phyloP scores from a whole-genome alignment of 2,797 vertebrate species.

The Hemitrygon akajei region DNA sequence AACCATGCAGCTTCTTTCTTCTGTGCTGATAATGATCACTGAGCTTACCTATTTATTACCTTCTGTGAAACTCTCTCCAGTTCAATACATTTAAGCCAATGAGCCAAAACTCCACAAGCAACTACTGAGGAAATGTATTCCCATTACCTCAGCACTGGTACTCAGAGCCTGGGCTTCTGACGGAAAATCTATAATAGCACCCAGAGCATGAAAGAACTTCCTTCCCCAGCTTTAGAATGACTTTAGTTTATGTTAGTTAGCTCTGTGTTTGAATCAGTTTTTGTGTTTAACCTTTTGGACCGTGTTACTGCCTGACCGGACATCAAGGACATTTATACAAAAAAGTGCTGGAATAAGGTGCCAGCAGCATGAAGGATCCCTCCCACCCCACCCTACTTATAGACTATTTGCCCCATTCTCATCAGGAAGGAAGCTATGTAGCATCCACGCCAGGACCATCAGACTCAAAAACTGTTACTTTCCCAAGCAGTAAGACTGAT shows the following conservation, averaged over 20 bases:
- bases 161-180: constrained; percentile 48
- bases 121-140: constrained; percentile 53
- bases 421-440: too few species aligned
- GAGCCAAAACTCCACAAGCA: constrained; percentile 46
- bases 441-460: too few species aligned
- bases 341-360: too few species aligned
- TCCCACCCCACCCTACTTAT: too few species aligned
- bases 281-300: neutral
- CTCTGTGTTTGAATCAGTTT: neutral
- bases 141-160: constrained; percentile 59
- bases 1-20: neutral
- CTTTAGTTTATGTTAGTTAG: too few species aligned
- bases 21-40: constrained; percentile 39
- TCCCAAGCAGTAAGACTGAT: too few species aligned
- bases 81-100: constrained; percentile 36
- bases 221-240: neutral
- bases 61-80: constrained; percentile 26
- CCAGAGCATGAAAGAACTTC: neutral
- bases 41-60: constrained; percentile 38
- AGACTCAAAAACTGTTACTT: too few species aligned
- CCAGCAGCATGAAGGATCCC: too few species aligned
- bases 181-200: constrained; percentile 41
- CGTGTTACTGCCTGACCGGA: too few species aligned
- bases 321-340: too few species aligned
- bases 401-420: too few species aligned